phyloP scores from a whole-genome alignment of 2,888 invertebrate species.

The Hirtodrosophila duncani region DNA sequence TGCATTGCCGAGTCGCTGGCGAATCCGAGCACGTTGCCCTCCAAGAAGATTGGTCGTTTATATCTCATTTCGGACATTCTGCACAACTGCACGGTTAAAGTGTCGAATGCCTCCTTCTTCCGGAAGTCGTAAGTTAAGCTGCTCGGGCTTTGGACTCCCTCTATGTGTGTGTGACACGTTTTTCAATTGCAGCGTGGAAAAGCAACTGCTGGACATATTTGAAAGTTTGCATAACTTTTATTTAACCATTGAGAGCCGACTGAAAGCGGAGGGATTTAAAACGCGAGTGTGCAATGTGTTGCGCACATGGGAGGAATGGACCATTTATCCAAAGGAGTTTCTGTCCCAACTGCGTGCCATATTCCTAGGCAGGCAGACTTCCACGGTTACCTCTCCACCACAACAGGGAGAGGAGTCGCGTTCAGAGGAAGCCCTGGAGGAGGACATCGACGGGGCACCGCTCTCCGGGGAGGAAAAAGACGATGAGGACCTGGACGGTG shows the following conservation, averaged over 20 bases:
- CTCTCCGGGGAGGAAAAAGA: slow-evolving; percentile 80
- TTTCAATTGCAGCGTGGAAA: slow-evolving; percentile 92
- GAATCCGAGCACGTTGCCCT: slow-evolving; percentile 86
- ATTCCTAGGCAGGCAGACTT: slow-evolving; percentile 87
- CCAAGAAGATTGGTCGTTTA: slow-evolving; percentile 93
- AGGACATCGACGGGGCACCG: slow-evolving; percentile 79
- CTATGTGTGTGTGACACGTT: too few species aligned
- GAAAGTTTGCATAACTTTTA: slow-evolving; percentile 85
- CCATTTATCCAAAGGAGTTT: slow-evolving; percentile 95
- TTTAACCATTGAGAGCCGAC: slow-evolving; percentile 86
- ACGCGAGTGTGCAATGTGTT: slow-evolving; percentile 92
- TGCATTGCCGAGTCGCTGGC: slow-evolving; percentile 93
- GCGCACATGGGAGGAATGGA: slow-evolving; percentile 98
- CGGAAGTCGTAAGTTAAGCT: slow-evolving; percentile 85
- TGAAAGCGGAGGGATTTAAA: slow-evolving; percentile 98
- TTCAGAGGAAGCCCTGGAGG: slow-evolving; percentile 66
- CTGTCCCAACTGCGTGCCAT: slow-evolving; percentile 91
- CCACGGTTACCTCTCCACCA: slow-evolving; percentile 53
- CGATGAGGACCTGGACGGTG: slow-evolving; percentile 85
- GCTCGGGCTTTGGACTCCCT: too few species aligned
- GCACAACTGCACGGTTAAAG: slow-evolving; percentile 97
- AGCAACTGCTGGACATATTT: slow-evolving; percentile 88
- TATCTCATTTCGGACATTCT: slow-evolving; percentile 98
- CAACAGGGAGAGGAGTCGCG: slow-evolving; percentile 55
- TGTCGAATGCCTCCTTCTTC: slow-evolving; percentile 96